Percentiles rank a stretch among this genome's conserved stretches.
Evolutionary conservation across 2,113 vertebrate species (phyloP).

Genomic region (Lipophrys pholis): DNA sequence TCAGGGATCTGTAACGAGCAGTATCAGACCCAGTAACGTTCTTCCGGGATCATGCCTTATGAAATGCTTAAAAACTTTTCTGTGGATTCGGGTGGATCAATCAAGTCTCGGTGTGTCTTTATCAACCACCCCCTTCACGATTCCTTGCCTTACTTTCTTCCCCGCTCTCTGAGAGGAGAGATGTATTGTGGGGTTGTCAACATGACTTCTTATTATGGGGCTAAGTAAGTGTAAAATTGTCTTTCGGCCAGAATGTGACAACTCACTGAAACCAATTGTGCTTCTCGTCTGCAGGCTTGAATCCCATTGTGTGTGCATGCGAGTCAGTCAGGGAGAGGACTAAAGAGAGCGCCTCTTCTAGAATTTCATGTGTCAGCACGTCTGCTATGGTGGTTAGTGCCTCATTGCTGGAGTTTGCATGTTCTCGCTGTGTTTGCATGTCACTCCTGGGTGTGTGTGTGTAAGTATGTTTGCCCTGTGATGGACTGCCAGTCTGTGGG

Average conservation of each 20-base stretch:
- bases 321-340: not conserved
- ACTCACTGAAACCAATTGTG: slow-evolving; percentile 58
- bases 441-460: too few relatives aligned
- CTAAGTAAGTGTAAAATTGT: slow-evolving; percentile 79
- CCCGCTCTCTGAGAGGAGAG: slow-evolving; percentile 29
- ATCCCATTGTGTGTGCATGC: slow-evolving; percentile 10
- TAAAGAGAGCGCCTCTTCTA: slow-evolving; percentile 16
- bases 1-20: too few relatives aligned
- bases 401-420: too few relatives aligned
- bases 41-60: too few relatives aligned
- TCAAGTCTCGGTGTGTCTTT: slow-evolving; percentile 17
- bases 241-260: slow-evolving; percentile 67
- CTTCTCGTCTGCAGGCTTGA: slow-evolving; percentile 25
- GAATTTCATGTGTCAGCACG: slow-evolving; percentile 20
- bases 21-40: too few relatives aligned
- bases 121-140: not conserved
- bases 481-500: too few relatives aligned
- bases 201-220: slow-evolving; percentile 72
- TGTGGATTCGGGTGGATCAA: too few relatives aligned
- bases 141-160: slow-evolving; percentile 20
- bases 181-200: slow-evolving; percentile 64
- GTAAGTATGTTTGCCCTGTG: too few relatives aligned
- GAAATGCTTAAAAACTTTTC: too few relatives aligned
- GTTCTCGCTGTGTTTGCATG: too few relatives aligned
- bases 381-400: not conserved